These are phyloP conservation scores for Brachirus orientalis DNA, from an alignment of 2,113 vertebrate species.

Conservation along the genomic window DNA sequence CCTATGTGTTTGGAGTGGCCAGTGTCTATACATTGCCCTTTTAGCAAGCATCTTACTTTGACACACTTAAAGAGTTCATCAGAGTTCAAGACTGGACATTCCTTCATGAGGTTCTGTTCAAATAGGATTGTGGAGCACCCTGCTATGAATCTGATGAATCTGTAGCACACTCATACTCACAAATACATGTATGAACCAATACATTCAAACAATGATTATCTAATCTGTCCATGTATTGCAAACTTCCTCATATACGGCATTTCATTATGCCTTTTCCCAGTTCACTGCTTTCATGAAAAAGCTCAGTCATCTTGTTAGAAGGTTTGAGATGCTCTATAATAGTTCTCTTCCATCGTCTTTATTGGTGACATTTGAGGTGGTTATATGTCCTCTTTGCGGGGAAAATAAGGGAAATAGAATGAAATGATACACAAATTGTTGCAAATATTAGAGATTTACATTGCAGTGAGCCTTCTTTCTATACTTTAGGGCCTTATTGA, in stretches of 20 bases:
- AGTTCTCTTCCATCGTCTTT: constrained; percentile 51
- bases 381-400: constrained; percentile 60
- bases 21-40: too few relatives aligned
- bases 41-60: too few relatives aligned
- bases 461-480: constrained; percentile 33
- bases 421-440: constrained; percentile 39
- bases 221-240: too few relatives aligned
- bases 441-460: constrained; percentile 42
- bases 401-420: constrained; percentile 44
- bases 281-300: constrained; percentile 36
- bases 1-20: too few relatives aligned
- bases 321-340: constrained; percentile 50
- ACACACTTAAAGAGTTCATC: too few relatives aligned
- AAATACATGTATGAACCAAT: too few relatives aligned
- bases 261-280: background rate
- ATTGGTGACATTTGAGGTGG: constrained; percentile 45
- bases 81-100: too few relatives aligned
- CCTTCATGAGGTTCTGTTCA: too few relatives aligned
- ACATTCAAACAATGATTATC: too few relatives aligned
- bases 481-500: constrained; percentile 30
- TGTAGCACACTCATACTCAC: too few relatives aligned
- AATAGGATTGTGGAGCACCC: too few relatives aligned
- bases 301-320: constrained; percentile 38
- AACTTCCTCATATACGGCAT: background rate
- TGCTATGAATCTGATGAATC: too few relatives aligned